Percentiles rank a stretch among this genome's conserved stretches.
These are phyloP conservation scores for Delphinapterus leucas DNA, from an alignment of 2,113 vertebrate genomes.

Conservation along the genomic window DNA sequence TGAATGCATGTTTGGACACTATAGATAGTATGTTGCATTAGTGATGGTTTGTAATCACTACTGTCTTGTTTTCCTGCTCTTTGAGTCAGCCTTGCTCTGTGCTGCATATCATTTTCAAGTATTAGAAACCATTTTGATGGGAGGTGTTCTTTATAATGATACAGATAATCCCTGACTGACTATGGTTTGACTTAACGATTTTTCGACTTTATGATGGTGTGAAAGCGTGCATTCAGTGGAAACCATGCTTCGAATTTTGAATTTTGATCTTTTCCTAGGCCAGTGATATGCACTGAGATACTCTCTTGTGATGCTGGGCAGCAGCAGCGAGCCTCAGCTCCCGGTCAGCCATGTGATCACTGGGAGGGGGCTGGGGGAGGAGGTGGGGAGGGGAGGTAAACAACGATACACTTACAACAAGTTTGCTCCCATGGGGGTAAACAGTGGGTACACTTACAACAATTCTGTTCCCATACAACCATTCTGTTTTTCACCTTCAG, in stretches of 20 bases:
- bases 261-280: not conserved
- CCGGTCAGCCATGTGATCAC: not conserved
- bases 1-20: not conserved
- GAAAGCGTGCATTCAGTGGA: not conserved
- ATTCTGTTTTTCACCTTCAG: not conserved
- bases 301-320: not conserved
- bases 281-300: not conserved
- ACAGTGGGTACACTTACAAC: not conserved
- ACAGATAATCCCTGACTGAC: not conserved
- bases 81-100: not conserved
- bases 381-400: not conserved
- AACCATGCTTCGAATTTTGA: not conserved
- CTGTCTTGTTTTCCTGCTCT: not conserved
- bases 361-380: not conserved
- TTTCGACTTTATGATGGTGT: not conserved
- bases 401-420: not conserved
- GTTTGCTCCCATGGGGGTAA: not conserved
- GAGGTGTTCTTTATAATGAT: not conserved
- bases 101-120: not conserved
- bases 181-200: not conserved
- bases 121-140: not conserved
- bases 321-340: too few species aligned
- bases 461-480: not conserved
- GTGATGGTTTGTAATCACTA: not conserved
- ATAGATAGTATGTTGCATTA: not conserved